These are phyloP conservation scores for Sturnus vulgaris DNA, from an alignment of 2,113 vertebrate species.

Conservation along the genomic window DNA sequence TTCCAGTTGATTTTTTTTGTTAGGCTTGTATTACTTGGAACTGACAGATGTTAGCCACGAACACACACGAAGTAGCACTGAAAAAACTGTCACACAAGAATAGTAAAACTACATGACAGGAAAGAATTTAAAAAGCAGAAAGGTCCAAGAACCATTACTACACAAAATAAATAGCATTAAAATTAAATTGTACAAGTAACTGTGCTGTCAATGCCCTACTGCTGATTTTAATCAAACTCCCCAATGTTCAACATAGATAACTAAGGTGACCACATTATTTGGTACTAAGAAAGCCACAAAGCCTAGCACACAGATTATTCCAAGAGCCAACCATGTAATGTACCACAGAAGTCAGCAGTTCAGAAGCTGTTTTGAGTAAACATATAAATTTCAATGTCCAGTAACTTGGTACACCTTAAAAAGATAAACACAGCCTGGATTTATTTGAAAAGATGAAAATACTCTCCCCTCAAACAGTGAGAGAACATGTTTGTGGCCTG, in stretches of 20 bases:
- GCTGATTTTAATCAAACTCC: neutral
- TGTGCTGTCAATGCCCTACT: rapidly evolving
- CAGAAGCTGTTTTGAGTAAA: neutral
- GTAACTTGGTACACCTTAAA: neutral
- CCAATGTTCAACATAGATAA: neutral
- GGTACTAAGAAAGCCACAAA: neutral
- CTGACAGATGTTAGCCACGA: neutral
- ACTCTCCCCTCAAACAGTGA: neutral
- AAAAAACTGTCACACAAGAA: neutral
- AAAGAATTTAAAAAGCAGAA: neutral
- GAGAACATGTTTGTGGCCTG: neutral
- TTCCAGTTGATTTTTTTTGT: neutral
- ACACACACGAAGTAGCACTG: rapidly evolving
- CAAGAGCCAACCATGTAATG: neutral
- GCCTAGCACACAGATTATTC: neutral
- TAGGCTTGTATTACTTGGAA: neutral
- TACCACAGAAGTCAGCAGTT: neutral
- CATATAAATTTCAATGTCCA: neutral
- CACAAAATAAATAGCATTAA: neutral
- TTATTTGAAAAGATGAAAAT: neutral
- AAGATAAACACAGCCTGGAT: neutral
- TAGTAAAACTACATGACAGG: neutral
- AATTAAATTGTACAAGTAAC: neutral
- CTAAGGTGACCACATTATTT: neutral
- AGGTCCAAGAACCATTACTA: neutral